Evolutionary conservation across 2,888 invertebrate genomes (phyloP), one percentile per base, ranked within the genome.

Genomic region (Notodonta dromedarius): DNA sequence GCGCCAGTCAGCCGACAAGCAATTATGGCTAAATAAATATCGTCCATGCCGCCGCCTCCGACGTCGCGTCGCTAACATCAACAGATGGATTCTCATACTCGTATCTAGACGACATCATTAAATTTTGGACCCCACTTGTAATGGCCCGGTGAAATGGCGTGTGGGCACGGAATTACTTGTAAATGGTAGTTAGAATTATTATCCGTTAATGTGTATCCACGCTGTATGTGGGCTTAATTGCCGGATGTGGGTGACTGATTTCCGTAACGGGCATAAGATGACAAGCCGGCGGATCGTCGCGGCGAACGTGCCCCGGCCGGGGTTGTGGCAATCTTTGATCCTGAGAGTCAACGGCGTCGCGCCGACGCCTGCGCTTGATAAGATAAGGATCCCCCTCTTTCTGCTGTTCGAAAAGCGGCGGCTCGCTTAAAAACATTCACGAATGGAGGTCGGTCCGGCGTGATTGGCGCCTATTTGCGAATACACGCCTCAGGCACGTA

Each of bases 21-120:
- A 93, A 92, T 92, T 92, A 92, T 91, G 91, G 91, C 90, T 92
- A 93, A 92, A 93, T 93, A 93, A 92, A 93, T 93, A 92, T 91
- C 91, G 89, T 87, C 87, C 90, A 87, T 84, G 89, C 90, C 88
- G 86, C 86, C 88, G 86, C 87, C 86, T 79, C 84, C 87, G 84
- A 83, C 87, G 56, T 44, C 56, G 85, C 85, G 83, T 74, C 88
- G 85, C 83, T 83, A 79, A 76, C 83, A 85, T 83, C 86, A 84
- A 84, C 91, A 90, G 88, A 90, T 88, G 90, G 85, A 88, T 85
- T 84, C 87, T 80, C 79, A 82, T 82, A 78, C 77, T 83, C 78
- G 69, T 86, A 88, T 85, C 87, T 87, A 88, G 86, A 89, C 89
- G 88, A 89, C 88, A 88, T 90, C 85, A 84, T 89, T 86, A 86